Percentiles rank a stretch among this genome's conserved stretches.
phyloP scores from a whole-genome alignment of 2,113 vertebrate genomes.

The Tyto alba region DNA sequence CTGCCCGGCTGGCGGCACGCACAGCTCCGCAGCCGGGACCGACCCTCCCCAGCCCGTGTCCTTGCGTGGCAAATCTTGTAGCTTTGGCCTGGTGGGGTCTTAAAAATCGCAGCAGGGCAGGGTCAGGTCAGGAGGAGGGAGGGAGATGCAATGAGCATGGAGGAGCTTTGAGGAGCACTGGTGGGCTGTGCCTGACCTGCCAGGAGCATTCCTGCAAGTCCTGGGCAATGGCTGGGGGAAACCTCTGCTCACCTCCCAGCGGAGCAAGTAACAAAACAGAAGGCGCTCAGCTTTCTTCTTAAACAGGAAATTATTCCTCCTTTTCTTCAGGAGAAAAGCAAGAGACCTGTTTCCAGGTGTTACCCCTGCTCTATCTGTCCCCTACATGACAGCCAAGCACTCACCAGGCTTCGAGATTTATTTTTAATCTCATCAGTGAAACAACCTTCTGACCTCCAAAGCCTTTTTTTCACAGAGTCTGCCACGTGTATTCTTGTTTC shows the following conservation, averaged over 20 bases:
- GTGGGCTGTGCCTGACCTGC: background rate
- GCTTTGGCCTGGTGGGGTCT: background rate
- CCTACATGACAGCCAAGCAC: background rate
- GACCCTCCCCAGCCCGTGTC: fast-evolving
- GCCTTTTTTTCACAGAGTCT: background rate
- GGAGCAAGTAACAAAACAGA: fast-evolving
- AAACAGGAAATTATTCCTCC: background rate
- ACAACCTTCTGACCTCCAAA: background rate
- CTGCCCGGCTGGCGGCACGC: background rate
- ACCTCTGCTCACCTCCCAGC: background rate
- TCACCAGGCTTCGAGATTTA: background rate
- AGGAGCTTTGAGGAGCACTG: background rate
- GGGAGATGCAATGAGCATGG: too few relatives aligned
- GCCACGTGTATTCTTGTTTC: background rate
- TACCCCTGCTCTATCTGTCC: background rate
- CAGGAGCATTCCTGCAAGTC: fast-evolving
- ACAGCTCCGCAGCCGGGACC: background rate
- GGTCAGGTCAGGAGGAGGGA: background rate
- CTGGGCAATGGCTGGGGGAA: background rate
- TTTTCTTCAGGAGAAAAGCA: background rate
- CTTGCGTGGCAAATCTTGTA: fast-evolving
- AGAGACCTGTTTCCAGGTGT: background rate
- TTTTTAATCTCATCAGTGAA: background rate
- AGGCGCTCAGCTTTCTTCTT: background rate
- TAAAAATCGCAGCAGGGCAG: background rate